Evolutionary conservation across 2,797 vertebrate genomes (phyloP).

Genomic region (Cichlasoma orientale): DNA sequence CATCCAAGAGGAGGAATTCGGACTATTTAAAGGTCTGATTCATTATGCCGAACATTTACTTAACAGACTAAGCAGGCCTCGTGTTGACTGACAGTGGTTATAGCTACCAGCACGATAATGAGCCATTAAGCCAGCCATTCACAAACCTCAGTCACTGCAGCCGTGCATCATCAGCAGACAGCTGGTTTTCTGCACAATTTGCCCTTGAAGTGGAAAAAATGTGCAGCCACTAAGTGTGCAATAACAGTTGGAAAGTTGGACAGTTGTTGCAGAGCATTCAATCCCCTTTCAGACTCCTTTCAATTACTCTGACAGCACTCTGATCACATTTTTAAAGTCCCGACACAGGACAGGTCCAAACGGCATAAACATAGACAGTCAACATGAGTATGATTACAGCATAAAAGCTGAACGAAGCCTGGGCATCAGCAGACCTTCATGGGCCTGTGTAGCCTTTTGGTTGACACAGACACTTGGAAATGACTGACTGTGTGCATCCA

Average conservation of each 20-base stretch:
- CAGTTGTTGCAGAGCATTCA: neutral
- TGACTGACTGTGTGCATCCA: neutral
- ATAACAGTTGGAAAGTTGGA: neutral
- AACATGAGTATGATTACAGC: neutral
- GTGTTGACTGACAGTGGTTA: slow-evolving; percentile 38
- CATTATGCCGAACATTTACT: slow-evolving; percentile 37
- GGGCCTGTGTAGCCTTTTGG: neutral
- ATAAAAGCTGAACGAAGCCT: neutral
- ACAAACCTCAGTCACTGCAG: slow-evolving; percentile 12
- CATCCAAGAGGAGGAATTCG: neutral
- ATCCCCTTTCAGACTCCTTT: neutral
- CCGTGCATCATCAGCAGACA: slow-evolving; percentile 2
- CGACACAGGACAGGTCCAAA: neutral
- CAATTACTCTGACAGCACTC: neutral
- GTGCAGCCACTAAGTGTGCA: slow-evolving; percentile 5
- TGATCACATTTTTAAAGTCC: neutral
- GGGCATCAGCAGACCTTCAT: neutral
- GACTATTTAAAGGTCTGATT: neutral
- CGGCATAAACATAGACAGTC: neutral
- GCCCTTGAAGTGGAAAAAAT: neutral
- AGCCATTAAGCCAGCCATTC: slow-evolving; percentile 26
- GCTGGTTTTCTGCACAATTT: neutral
- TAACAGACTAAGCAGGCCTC: neutral
- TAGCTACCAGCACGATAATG: slow-evolving; percentile 35
- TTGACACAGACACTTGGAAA: neutral